Percentiles rank a stretch among this genome's conserved stretches.
Evolutionary conservation across 2,888 invertebrate genomes (phyloP).

Genomic region (Campoplex capitator): DNA sequence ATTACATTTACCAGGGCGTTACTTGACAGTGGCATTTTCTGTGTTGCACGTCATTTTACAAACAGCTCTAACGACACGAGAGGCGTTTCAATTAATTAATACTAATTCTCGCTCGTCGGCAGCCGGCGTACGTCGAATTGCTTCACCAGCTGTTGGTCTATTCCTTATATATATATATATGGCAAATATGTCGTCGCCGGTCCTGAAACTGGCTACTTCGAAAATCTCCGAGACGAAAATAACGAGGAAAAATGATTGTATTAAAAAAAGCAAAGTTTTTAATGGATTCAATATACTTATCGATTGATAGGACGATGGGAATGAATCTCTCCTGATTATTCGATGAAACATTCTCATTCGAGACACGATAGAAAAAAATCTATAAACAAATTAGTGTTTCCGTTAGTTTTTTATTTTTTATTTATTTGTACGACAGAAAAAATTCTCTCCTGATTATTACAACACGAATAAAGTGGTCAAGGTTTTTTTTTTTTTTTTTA

Average conservation of each 20-base stretch:
- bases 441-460: constrained; percentile 52
- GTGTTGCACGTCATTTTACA: constrained; percentile 36
- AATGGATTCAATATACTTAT: neutral
- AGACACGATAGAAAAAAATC: neutral
- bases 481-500: neutral
- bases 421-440: neutral
- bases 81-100: constrained; percentile 65
- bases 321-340: constrained; percentile 60
- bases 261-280: neutral
- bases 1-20: neutral
- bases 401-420: neutral
- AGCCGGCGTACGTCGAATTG: constrained; percentile 55
- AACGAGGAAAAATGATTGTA: neutral
- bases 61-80: constrained; percentile 38
- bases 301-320: neutral
- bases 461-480: neutral
- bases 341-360: neutral
- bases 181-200: constrained; percentile 21
- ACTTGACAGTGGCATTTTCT: constrained; percentile 6
- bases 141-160: constrained; percentile 58
- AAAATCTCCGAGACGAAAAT: constrained; percentile 11
- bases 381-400: neutral
- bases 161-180: constrained; percentile 5
- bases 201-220: constrained; percentile 23
- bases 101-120: constrained; percentile 62